Evolutionary conservation across 2,888 invertebrate species (phyloP), one percentile per base, ranked within the genome.

Genomic region (Chloroclysta siterata): DNA sequence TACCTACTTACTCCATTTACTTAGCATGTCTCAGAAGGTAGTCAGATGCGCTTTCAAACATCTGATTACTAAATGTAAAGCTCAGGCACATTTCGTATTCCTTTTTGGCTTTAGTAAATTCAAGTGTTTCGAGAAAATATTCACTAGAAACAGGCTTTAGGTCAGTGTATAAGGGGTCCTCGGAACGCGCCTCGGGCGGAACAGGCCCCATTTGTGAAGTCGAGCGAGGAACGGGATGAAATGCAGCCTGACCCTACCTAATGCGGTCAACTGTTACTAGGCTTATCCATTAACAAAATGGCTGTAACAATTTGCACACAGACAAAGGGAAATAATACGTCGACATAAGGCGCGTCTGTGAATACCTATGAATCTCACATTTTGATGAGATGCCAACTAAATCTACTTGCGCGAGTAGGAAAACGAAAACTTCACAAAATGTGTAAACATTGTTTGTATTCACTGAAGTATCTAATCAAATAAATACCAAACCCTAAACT

Each of bases 141-240:
- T 51, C 61, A 61, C 61, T 61, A 52, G 58, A 53, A 54, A 41
- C 54, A 54, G 51, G 64, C 47, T 55, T 44, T 33, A 55, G 64
- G 68, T 63, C 64, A 61, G 58, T 47, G 59, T 64, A 61, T 67
- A 61, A 55, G 63, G 44, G 54, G 59, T 73, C 70, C 71, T 74
- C 7, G 8, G 8, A 50, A 50, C 64, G 67, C 60, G 64, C 56
- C 65, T 60, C 54, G 68, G 74, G 72, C 71, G n/a, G 53, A 55
- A 42, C 51, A 64, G 65, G 64, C 68, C 65, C 68, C 70, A 70
- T 75, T 73, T 72, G 77, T 68, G 75, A 79, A 76, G 73, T 76
- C 74, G 71, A 66, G 68, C 74, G 77, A 74, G 81, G 79, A 80
- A 76, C 68, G 72, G 78, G 75, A 75, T 74, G 72, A 73, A 73